Percentiles rank a stretch among this genome's conserved stretches.
phyloP scores from a whole-genome alignment of 2,113 vertebrate genomes.

The Lipophrys pholis region DNA sequence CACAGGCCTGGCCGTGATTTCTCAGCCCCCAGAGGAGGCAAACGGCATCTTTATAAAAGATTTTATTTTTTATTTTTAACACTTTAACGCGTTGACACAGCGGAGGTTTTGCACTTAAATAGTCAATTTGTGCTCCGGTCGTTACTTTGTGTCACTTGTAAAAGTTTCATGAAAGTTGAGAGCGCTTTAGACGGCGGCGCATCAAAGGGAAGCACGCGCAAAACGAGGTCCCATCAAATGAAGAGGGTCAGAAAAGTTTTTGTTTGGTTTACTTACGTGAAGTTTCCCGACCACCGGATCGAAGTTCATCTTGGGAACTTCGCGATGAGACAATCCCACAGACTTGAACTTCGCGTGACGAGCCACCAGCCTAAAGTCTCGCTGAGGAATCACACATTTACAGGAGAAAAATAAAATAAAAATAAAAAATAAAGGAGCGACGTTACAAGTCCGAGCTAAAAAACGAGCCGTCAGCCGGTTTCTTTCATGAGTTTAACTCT shows the following conservation, averaged over 20 bases:
- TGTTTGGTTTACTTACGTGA: conserved; percentile 60
- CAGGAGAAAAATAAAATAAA: background rate
- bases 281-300: conserved; percentile 66
- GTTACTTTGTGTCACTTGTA: background rate
- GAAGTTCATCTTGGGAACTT: conserved; percentile 79
- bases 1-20: conserved; percentile 60
- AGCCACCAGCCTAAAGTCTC: conserved; percentile 11
- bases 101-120: background rate
- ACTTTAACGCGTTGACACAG: background rate
- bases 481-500: conserved; percentile 38
- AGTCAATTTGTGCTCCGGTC: background rate
- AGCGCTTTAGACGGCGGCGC: no score
- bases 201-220: no score
- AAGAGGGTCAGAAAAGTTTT: background rate
- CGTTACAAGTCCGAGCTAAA: conserved; percentile 11
- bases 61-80: no score
- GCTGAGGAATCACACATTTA: background rate
- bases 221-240: background rate
- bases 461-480: conserved; percentile 25
- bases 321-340: conserved; percentile 62
- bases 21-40: background rate
- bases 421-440: background rate
- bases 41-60: no score
- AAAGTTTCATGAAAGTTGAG: no score
- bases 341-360: conserved; percentile 29